phyloP scores from a whole-genome alignment of 2,888 invertebrate species.

The Sphaeridia pumilis region DNA sequence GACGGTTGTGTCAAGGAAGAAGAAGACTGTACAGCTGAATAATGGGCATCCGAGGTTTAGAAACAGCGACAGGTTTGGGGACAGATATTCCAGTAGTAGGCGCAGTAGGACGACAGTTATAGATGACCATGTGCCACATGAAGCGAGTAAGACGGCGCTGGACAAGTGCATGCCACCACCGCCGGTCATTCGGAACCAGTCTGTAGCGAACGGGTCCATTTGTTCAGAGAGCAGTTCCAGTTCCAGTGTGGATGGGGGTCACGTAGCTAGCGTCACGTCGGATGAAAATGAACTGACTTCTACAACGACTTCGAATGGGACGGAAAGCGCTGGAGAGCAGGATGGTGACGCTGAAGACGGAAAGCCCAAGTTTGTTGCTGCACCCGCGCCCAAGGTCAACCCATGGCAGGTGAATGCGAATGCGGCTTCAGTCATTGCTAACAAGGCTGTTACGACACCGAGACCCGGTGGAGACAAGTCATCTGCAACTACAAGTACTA shows the following conservation, averaged over 20 bases:
- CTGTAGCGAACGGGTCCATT: conserved; percentile 18
- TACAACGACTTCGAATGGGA: conserved; percentile 11
- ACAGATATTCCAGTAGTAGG: too few relatives aligned
- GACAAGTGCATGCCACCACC: conserved; percentile 9
- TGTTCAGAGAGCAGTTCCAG: conserved; percentile 23
- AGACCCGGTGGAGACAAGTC: background rate
- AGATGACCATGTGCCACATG: too few relatives aligned
- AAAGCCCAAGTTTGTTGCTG: conserved; percentile 63
- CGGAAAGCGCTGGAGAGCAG: conserved; percentile 17
- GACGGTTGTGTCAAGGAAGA: too few relatives aligned
- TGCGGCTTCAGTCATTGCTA: conserved; percentile 38
- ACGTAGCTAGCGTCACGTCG: conserved; percentile 9
- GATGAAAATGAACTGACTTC: conserved; percentile 16
- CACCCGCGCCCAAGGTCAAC: conserved; percentile 79
- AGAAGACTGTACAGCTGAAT: too few relatives aligned
- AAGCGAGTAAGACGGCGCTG: too few relatives aligned
- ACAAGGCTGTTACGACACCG: conserved; percentile 21
- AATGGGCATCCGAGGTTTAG: too few relatives aligned
- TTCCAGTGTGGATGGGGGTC: conserved; percentile 17
- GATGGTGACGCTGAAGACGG: conserved; percentile 4
- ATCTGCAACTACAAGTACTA: too few relatives aligned
- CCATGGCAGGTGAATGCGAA: conserved; percentile 55
- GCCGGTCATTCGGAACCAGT: conserved; percentile 4
- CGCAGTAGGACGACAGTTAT: too few relatives aligned
- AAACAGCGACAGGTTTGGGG: too few relatives aligned